Percentiles rank a stretch among this genome's conserved stretches.
Evolutionary conservation across 2,888 invertebrate species (phyloP).

Genomic region (Philereme transversata): DNA sequence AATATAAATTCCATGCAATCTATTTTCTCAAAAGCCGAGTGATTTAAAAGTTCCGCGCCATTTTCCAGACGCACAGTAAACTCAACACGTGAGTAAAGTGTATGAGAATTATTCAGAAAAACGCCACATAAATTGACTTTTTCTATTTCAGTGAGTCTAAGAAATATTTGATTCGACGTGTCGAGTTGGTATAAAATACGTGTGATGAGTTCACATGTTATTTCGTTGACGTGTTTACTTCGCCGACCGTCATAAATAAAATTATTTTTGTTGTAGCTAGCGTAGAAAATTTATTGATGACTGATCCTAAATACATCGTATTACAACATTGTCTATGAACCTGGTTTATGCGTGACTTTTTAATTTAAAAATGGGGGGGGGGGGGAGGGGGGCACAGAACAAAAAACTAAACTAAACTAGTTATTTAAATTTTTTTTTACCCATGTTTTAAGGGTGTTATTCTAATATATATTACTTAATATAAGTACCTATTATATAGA

Average conservation of each 20-base stretch:
- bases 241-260: constrained; percentile 22
- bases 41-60: constrained; percentile 43
- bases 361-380: too few relatives aligned
- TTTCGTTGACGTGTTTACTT: constrained; percentile 39
- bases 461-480: too few relatives aligned
- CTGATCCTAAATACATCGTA: too few relatives aligned
- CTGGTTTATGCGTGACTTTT: too few relatives aligned
- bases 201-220: constrained; percentile 42
- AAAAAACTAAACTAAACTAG: too few relatives aligned
- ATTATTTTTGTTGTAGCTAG: not conserved
- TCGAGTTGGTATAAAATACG: constrained; percentile 42
- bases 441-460: too few relatives aligned
- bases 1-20: constrained; percentile 8
- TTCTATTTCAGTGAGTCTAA: constrained; percentile 49
- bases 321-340: too few relatives aligned
- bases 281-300: too few relatives aligned
- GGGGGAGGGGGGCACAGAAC: too few relatives aligned
- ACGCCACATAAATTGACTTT: constrained; percentile 50
- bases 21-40: constrained; percentile 25
- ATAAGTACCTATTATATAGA: too few relatives aligned
- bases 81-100: constrained; percentile 25
- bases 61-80: constrained; percentile 38
- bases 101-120: constrained; percentile 35
- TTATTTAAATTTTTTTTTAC: too few relatives aligned
- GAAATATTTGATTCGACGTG: constrained; percentile 44